These are phyloP conservation scores for Aphaenogaster floridana DNA, from an alignment of 1,140 invertebrate species.

Conservation along the genomic window DNA sequence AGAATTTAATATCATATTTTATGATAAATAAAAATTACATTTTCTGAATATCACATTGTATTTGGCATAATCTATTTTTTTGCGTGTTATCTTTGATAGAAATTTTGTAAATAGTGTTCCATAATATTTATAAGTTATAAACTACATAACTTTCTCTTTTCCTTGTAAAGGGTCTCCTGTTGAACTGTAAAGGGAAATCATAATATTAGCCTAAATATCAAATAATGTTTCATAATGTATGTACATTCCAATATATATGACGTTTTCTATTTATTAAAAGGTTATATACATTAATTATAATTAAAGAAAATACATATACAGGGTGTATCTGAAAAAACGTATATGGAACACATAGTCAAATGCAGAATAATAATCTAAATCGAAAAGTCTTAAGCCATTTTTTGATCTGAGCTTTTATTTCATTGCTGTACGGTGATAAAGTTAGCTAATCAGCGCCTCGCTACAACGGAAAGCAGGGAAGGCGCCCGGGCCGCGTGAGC, in stretches of 20 bases:
- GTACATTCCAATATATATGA: background rate
- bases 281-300: background rate
- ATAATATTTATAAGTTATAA: slow-evolving; percentile 69
- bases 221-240: slow-evolving; percentile 17
- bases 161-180: slow-evolving; percentile 88
- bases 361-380: no score
- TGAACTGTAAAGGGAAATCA: slow-evolving; percentile 88
- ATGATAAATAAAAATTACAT: background rate
- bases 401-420: no score
- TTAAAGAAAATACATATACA: slow-evolving; percentile 43
- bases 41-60: background rate
- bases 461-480: no score
- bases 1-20: slow-evolving; percentile 1
- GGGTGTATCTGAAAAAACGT: no score
- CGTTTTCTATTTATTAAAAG: slow-evolving; percentile 1
- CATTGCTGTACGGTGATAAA: no score
- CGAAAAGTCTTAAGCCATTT: no score
- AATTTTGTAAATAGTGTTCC: background rate
- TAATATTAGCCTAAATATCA: slow-evolving; percentile 13
- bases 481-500: no score
- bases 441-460: no score
- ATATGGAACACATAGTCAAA: no score
- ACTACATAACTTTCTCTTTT: slow-evolving; percentile 90
- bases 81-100: background rate
- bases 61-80: background rate